Evolutionary conservation across 2,888 invertebrate genomes (phyloP).

Genomic region (Scaptomyza cyrtandrae): DNA sequence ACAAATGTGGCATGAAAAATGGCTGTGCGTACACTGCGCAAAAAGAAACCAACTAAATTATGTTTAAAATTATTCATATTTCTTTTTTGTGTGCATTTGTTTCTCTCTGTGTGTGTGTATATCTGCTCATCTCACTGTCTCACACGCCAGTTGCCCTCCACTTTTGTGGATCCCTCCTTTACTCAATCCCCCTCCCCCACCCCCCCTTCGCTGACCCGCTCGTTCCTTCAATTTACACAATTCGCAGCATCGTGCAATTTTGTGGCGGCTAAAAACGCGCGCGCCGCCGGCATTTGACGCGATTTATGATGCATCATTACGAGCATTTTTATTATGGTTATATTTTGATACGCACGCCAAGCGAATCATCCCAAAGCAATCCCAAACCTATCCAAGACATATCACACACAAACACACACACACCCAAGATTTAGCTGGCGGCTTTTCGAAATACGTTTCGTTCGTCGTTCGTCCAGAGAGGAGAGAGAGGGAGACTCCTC

Average conservation of each 20-base stretch:
- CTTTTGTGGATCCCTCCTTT: neutral
- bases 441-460: conserved; percentile 16
- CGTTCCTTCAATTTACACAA: neutral
- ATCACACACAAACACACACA: conserved; percentile 4
- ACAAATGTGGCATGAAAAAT: conserved; percentile 41
- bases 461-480: conserved; percentile 6
- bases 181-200: neutral
- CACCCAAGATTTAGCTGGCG: conserved; percentile 21
- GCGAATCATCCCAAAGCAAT: conserved; percentile 43
- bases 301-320: conserved; percentile 78
- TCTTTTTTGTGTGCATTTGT: no score
- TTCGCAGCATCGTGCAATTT: conserved; percentile 26
- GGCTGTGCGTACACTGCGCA: conserved; percentile 3
- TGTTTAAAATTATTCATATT: no score
- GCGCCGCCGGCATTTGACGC: conserved; percentile 59
- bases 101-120: neutral
- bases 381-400: conserved; percentile 16
- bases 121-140: neutral
- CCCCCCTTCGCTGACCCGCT: no score
- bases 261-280: conserved; percentile 36
- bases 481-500: neutral
- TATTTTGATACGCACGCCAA: conserved; percentile 73
- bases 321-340: conserved; percentile 71
- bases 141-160: no score
- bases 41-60: neutral